A percentile compares a stretch with the other conserved stretches of the same genome.
Evolutionary conservation across 2,113 vertebrate genomes (phyloP).

Genomic region (Garra rufa): DNA sequence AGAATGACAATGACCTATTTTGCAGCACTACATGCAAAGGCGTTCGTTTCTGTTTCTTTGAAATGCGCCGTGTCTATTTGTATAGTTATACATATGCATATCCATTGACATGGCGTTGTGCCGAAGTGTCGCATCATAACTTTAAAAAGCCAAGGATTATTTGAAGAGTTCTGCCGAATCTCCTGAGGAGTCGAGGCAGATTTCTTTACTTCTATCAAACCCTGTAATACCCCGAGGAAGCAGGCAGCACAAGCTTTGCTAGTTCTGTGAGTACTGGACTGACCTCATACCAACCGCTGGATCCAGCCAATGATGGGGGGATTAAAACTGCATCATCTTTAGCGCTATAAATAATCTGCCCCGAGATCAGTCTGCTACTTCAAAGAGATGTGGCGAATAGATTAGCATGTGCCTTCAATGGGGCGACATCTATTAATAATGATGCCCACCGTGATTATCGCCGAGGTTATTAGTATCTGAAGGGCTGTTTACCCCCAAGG

Average conservation of each 20-base stretch:
- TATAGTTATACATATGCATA: slow-evolving; percentile 35
- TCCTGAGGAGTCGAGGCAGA: slow-evolving; percentile 28
- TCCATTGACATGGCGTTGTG: slow-evolving; percentile 33
- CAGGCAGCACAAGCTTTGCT: slow-evolving; percentile 23
- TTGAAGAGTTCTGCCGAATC: slow-evolving; percentile 32
- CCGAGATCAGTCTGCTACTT: slow-evolving; percentile 72
- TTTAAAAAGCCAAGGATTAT: slow-evolving; percentile 23
- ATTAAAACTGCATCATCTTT: slow-evolving; percentile 67
- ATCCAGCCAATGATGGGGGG: slow-evolving; percentile 39
- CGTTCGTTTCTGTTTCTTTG: slow-evolving; percentile 63
- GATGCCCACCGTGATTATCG: slow-evolving; percentile 28
- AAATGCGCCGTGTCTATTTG: slow-evolving; percentile 40
- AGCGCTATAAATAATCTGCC: slow-evolving; percentile 76
- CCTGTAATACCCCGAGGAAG: slow-evolving; percentile 35
- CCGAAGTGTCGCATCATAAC: slow-evolving; percentile 29
- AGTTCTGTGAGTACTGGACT: slow-evolving; percentile 30
- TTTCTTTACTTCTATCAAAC: slow-evolving; percentile 45
- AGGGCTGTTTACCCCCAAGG: slow-evolving; percentile 58
- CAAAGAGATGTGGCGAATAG: slow-evolving; percentile 73
- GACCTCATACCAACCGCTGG: slow-evolving; percentile 41
- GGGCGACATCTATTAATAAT: slow-evolving; percentile 70
- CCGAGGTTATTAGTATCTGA: slow-evolving; percentile 56
- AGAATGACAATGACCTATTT: slow-evolving; percentile 77
- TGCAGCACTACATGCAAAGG: slow-evolving; percentile 66
- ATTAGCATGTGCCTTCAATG: slow-evolving; percentile 72